Evolutionary conservation across 2,113 vertebrate species (phyloP).

Genomic region (Fulmarus glacialis): DNA sequence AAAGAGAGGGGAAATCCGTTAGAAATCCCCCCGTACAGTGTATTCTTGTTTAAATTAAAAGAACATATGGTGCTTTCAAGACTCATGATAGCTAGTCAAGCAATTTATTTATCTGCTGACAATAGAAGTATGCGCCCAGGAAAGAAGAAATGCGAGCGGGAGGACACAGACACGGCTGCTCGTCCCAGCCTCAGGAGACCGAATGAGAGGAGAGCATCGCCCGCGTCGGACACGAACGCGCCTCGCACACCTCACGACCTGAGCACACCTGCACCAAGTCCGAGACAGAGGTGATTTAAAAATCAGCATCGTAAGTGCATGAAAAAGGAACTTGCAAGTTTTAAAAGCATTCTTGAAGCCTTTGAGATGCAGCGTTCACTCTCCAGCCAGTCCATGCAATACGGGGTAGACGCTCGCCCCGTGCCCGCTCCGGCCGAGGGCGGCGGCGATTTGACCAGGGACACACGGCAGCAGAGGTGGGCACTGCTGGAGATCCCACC

Average conservation of each 20-base stretch:
- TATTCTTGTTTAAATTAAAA: not conserved
- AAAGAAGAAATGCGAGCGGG: not conserved
- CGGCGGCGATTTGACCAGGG: not conserved
- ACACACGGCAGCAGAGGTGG: no score
- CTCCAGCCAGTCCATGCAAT: not conserved
- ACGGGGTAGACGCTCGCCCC: not conserved
- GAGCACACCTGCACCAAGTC: not conserved
- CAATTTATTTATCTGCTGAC: no score
- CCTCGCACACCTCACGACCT: fast-evolving
- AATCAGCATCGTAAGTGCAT: fast-evolving
- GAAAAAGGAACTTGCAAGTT: not conserved
- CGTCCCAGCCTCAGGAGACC: no score
- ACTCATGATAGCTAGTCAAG: not conserved
- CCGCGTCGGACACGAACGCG: fast-evolving
- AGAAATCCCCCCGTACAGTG: no score
- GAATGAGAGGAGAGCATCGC: not conserved
- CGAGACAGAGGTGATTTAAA: no score
- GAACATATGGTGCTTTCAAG: not conserved
- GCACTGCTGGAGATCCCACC: not conserved
- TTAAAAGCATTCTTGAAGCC: not conserved
- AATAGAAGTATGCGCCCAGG: no score
- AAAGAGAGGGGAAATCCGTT: not conserved
- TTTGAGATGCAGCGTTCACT: not conserved
- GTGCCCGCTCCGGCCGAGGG: not conserved
- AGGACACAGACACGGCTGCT: not conserved